These are phyloP conservation scores for Pissodes strobi DNA, from an alignment of 1,140 invertebrate species.

Conservation along the genomic window DNA sequence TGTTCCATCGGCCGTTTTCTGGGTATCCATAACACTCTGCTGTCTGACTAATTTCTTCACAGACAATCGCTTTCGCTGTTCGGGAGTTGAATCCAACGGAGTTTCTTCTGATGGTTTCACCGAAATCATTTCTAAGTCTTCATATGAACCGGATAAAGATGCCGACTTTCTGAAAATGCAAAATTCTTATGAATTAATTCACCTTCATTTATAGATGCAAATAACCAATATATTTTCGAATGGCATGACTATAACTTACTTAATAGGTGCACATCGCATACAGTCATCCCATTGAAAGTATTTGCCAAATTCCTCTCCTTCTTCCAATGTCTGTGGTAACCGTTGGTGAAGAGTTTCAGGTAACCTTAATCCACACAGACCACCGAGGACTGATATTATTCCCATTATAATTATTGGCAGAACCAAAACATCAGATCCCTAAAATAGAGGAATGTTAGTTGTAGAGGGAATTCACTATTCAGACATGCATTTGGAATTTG, in stretches of 20 bases:
- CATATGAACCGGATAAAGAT: conserved; percentile 60
- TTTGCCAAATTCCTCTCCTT: conserved; percentile 87
- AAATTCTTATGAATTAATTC: no score
- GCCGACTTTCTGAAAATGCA: no score
- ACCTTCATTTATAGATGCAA: no score
- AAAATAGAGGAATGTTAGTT: no score
- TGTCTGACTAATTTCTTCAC: conserved; percentile 72
- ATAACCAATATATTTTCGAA: no score
- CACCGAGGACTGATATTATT: conserved; percentile 75
- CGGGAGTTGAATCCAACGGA: conserved; percentile 49
- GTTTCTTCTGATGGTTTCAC: conserved; percentile 52
- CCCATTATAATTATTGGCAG: conserved; percentile 82
- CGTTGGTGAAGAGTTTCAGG: conserved; percentile 81
- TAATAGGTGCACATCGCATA: conserved; percentile 66
- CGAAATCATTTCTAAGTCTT: conserved; percentile 64
- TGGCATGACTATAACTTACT: no score
- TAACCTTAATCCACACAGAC: conserved; percentile 74
- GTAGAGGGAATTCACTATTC: no score
- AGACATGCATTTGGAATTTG: no score
- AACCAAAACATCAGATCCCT: conserved; percentile 83
- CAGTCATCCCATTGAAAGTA: conserved; percentile 77
- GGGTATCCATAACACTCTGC: conserved; percentile 77
- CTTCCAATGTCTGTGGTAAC: conserved; percentile 81
- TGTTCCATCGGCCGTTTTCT: conserved; percentile 72
- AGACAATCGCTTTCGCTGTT: conserved; percentile 59